phyloP scores from a whole-genome alignment of 2,888 invertebrate species.

The Andrena dorsata region DNA sequence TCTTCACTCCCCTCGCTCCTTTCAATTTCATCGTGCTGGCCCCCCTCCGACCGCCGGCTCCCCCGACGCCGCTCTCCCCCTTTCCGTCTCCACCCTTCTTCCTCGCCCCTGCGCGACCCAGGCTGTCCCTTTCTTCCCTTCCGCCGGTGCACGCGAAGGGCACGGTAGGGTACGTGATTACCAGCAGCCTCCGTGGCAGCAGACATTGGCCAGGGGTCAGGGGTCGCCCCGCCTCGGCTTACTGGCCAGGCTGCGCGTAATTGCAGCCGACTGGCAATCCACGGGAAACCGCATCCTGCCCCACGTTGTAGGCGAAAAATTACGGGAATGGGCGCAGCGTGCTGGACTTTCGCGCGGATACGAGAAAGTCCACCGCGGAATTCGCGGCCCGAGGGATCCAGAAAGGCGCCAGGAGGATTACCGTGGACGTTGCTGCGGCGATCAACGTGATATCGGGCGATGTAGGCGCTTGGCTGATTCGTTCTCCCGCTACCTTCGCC shows the following conservation, averaged over 20 bases:
- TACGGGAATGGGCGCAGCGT: slow-evolving; percentile 64
- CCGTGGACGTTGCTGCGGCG: slow-evolving; percentile 42
- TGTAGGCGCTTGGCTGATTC: slow-evolving; percentile 2
- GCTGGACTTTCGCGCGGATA: slow-evolving; percentile 43
- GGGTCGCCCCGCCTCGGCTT: slow-evolving; percentile 83
- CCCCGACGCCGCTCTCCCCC: not conserved
- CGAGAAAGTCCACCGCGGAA: slow-evolving; percentile 56
- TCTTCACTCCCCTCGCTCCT: slow-evolving; percentile 14
- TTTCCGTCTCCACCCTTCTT: not conserved
- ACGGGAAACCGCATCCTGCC: slow-evolving; percentile 77
- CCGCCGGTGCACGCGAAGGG: slow-evolving; percentile 71
- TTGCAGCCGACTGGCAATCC: slow-evolving; percentile 80
- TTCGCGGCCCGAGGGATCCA: slow-evolving; percentile 11
- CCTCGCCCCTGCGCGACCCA: not conserved
- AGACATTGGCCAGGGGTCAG: slow-evolving; percentile 79
- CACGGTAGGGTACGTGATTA: slow-evolving; percentile 83
- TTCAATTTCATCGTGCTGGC: slow-evolving; percentile 15
- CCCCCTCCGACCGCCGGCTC: not conserved
- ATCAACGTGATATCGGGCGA: slow-evolving; percentile 28
- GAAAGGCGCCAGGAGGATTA: slow-evolving; percentile 31
- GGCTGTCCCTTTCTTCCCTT: slow-evolving; percentile 9
- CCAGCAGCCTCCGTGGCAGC: slow-evolving; percentile 81
- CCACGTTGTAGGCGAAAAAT: slow-evolving; percentile 68
- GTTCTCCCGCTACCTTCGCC: slow-evolving; percentile 1
- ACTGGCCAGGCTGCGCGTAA: slow-evolving; percentile 82